Conservation (phyloP, 2,888 invertebrate species). For the Scaptomyza tumidula region DNA sequence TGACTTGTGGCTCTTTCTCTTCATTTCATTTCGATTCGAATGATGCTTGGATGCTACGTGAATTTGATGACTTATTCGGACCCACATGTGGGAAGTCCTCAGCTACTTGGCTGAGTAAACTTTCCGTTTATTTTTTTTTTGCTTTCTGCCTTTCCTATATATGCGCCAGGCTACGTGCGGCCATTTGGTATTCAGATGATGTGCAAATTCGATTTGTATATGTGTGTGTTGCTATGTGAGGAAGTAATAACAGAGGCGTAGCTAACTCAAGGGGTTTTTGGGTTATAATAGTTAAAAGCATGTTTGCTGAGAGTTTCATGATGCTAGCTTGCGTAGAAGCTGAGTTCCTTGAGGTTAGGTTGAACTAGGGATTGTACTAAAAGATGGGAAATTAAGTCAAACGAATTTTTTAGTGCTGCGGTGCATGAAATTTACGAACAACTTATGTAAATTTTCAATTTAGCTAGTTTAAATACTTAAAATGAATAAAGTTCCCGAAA, state of each 20-base stretch:
- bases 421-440: not conserved
- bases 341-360: slow-evolving; percentile 13
- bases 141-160: slow-evolving; percentile 6
- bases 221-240: slow-evolving; percentile 58
- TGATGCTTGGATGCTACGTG: slow-evolving; percentile 64
- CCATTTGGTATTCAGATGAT: slow-evolving; percentile 84
- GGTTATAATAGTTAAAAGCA: not conserved
- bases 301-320: not conserved
- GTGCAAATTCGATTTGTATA: slow-evolving; percentile 82
- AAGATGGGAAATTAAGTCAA: not conserved
- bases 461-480: not conserved
- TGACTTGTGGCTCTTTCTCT: slow-evolving; percentile 48
- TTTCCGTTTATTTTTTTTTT: slow-evolving; percentile 21
- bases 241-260: slow-evolving; percentile 51
- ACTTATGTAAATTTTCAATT: not conserved
- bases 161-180: slow-evolving; percentile 74
- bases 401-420: fast-evolving
- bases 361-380: not conserved
- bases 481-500: not conserved
- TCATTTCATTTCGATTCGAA: slow-evolving; percentile 3
- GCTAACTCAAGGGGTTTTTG: slow-evolving; percentile 3
- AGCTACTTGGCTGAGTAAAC: slow-evolving; percentile 46
- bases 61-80: slow-evolving; percentile 79
- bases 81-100: slow-evolving; percentile 32
- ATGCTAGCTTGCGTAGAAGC: not conserved